Percentiles rank a stretch among this genome's conserved stretches.
phyloP scores from a whole-genome alignment of 2,797 vertebrate species.

The Phataginus tricuspis region DNA sequence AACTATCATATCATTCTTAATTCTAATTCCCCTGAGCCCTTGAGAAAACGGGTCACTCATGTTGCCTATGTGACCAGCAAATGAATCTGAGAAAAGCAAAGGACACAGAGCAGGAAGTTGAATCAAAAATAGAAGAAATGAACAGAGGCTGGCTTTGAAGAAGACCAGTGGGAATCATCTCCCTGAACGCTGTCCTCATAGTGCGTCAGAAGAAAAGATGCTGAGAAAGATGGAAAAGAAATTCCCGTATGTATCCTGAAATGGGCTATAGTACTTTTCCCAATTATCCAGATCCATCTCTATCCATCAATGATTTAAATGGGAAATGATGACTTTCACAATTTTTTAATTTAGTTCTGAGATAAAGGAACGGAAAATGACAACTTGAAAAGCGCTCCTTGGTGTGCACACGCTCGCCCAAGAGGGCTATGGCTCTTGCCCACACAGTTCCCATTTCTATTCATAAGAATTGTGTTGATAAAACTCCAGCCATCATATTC shows the following conservation, averaged over 20 bases:
- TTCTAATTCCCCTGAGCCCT: neutral
- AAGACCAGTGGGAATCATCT: neutral
- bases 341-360: constrained; percentile 15
- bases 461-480: neutral
- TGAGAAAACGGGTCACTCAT: neutral
- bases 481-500: neutral
- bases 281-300: neutral
- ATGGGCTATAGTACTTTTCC: neutral
- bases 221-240: neutral
- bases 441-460: neutral
- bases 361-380: neutral
- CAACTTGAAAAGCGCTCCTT: neutral
- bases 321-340: neutral
- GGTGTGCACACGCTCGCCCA: neutral
- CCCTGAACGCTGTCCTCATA: neutral
- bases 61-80: neutral
- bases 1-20: neutral
- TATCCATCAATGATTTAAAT: neutral
- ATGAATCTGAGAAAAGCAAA: constrained; percentile 19
- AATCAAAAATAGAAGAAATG: neutral
- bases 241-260: neutral
- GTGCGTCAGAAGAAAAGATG: constrained; percentile 41
- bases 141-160: neutral
- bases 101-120: neutral
- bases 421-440: neutral